These are phyloP conservation scores for Triplophysa siluroides DNA, from an alignment of 2,113 vertebrate genomes.

Conservation along the genomic window DNA sequence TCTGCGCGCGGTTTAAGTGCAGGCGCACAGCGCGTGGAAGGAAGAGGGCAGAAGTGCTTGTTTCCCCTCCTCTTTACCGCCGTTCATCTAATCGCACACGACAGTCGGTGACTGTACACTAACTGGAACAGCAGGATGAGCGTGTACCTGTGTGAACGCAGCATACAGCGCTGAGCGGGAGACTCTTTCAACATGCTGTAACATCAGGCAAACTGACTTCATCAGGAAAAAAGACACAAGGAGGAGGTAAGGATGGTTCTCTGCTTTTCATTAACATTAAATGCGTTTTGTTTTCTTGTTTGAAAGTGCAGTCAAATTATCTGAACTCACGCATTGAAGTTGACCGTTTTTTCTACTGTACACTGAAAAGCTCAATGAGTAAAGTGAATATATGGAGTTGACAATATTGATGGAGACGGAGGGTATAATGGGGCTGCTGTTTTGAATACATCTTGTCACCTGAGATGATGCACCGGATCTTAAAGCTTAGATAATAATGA, in stretches of 20 bases:
- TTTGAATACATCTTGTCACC: neutral
- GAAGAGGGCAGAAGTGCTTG: constrained; percentile 31
- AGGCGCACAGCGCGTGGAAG: constrained; percentile 5
- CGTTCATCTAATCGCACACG: constrained; percentile 23
- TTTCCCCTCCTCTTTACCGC: constrained; percentile 23
- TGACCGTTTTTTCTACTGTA: neutral
- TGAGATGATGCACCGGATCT: neutral
- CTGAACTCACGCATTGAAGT: neutral
- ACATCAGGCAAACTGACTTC: constrained; percentile 33
- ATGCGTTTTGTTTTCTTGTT: neutral
- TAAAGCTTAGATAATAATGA: neutral
- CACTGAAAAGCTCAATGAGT: neutral
- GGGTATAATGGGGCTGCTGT: neutral
- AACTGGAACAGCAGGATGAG: constrained; percentile 29
- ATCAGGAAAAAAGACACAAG: constrained; percentile 15
- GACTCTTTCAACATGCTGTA: constrained; percentile 35
- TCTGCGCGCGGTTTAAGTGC: constrained; percentile 26
- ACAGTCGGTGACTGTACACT: constrained; percentile 13
- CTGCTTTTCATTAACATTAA: constrained; percentile 19
- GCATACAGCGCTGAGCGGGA: neutral
- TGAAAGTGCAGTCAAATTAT: too few species aligned
- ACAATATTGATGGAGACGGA: neutral
- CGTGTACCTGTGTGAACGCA: constrained; percentile 11
- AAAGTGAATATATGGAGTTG: neutral
- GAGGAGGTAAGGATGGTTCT: constrained; percentile 36